A percentile compares a stretch with the other conserved stretches of the same genome.
These are phyloP conservation scores for Potorous gilbertii DNA, from an alignment of 2,797 vertebrate species.

Conservation along the genomic window DNA sequence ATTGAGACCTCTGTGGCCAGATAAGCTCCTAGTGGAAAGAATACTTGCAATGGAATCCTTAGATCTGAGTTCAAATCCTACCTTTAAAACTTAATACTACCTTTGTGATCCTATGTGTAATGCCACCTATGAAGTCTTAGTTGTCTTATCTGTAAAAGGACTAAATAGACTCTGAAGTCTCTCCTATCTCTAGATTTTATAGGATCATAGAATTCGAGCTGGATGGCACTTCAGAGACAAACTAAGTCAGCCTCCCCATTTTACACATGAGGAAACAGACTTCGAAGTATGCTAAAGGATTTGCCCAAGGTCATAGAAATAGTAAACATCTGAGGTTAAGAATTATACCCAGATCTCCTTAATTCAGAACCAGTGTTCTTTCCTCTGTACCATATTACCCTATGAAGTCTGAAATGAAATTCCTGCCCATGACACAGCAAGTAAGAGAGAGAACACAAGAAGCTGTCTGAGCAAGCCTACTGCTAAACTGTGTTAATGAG, in stretches of 20 bases:
- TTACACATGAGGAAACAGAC: neutral
- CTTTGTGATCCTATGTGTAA: neutral
- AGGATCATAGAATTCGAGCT: neutral
- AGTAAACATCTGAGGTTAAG: neutral
- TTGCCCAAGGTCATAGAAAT: neutral
- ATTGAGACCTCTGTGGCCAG: neutral
- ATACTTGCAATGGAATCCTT: neutral
- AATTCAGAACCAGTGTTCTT: neutral
- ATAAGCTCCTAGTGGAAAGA: neutral
- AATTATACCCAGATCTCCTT: neutral
- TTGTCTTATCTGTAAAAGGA: neutral
- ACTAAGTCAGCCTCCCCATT: neutral
- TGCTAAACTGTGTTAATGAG: neutral
- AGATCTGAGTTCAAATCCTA: neutral
- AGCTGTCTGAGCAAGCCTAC: neutral
- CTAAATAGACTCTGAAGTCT: neutral
- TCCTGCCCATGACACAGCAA: neutral
- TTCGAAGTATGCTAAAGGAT: neutral
- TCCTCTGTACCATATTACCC: neutral
- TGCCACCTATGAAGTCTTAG: neutral
- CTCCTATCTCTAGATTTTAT: neutral
- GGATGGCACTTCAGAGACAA: neutral
- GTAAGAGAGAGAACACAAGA: neutral
- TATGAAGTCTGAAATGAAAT: neutral
- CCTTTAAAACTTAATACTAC: neutral